phyloP scores from a whole-genome alignment of 2,113 vertebrate genomes.

The Colinus virginianus region DNA sequence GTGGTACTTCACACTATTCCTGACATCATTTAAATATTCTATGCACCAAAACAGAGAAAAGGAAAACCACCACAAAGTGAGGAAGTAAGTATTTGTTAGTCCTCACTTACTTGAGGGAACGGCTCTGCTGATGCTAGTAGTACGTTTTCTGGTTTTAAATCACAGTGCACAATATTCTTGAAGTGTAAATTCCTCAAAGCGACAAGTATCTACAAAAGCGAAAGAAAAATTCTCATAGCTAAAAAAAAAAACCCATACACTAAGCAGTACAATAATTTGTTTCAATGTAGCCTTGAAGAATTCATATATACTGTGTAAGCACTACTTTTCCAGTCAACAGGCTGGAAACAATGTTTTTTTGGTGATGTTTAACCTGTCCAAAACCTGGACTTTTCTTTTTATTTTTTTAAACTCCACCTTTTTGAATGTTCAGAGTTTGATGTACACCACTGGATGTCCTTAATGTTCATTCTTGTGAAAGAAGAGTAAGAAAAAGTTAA shows the following conservation, averaged over 20 bases:
- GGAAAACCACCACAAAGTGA: neutral
- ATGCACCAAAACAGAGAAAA: neutral
- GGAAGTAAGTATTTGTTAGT: neutral
- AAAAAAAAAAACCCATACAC: neutral
- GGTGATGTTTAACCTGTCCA: neutral
- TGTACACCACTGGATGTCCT: neutral
- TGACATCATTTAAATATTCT: neutral
- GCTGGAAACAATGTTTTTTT: neutral
- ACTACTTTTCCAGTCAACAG: neutral
- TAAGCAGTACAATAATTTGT: neutral
- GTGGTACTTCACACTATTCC: neutral
- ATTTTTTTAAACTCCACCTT: neutral
- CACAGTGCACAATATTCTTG: constrained; percentile 99
- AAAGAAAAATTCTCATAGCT: constrained; percentile 4
- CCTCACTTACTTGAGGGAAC: constrained; percentile 90
- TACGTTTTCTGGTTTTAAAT: constrained; percentile 98
- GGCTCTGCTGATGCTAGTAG: constrained; percentile 96
- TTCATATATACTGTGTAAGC: neutral
- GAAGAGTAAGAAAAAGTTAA: neutral
- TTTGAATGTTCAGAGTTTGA: neutral
- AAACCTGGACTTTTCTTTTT: neutral
- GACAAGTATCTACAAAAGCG: constrained; percentile 91
- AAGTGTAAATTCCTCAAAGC: constrained; percentile 97
- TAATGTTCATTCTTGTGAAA: neutral
- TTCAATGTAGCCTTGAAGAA: neutral